Evolutionary conservation across 1,140 invertebrate genomes (phyloP), one percentile per base, ranked within the genome.

Genomic region (Tetramorium alpestre): DNA sequence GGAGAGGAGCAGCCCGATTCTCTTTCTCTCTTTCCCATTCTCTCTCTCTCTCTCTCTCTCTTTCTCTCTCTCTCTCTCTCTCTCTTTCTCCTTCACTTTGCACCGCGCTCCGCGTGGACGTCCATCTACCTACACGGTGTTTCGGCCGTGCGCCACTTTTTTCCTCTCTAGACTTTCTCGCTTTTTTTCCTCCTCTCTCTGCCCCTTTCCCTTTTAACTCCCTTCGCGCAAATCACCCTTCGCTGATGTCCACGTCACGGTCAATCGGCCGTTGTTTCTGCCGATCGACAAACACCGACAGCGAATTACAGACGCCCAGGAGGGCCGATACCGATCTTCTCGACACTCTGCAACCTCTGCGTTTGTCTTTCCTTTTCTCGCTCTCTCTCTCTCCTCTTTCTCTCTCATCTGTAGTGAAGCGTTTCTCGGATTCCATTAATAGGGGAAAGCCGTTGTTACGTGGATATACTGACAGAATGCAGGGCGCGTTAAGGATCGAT

Each of bases 71-170:
- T 67, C n/a, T 82, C n/a, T 33, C 80, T 82, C 28, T 33, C 80
- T 82, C 49, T 84, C 60, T 80, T 2, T 81, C 76, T 87, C 86
- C 73, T 8, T 85, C 38, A 62, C 75, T 89, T 72, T 73, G 38
- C 56, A 62, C 87, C 72, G 72, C 60, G 64, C 91, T 87, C 87
- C 90, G 86, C 85, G 89, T 77, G 77, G 72, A 91, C 92, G 89
- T 88, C 85, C 91, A 91, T 87, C 73, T 90, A 78, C 41, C 75
- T 86, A 88, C 76, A 88, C 86, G 81, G 22, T 85, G 75, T 90
- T 87, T 90, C 88, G 67, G 75, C 58, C 80, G 69, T 88, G 51
- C 62, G 80, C 86, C 80, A 89, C 73, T 90, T 81, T 81, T 90
- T 89, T 89, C 78, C 87, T 89, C 88, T 38, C 56, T 64, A 6